Evolutionary conservation across 92 coral and sea anemone genomes (phyloP).

Genomic region (Phymanthus crucifer): DNA sequence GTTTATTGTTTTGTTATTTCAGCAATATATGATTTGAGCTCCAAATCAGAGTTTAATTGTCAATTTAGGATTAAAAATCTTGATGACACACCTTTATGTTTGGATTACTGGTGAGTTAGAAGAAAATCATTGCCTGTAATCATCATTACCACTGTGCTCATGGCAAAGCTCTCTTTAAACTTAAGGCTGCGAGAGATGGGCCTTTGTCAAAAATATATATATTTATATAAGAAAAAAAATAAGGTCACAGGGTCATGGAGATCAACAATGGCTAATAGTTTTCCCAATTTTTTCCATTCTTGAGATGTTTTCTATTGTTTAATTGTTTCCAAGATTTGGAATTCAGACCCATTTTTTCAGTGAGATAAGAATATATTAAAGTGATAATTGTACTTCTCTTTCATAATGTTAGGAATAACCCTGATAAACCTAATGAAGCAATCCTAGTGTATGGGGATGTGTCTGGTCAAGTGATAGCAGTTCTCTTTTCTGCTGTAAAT

Average conservation of each 20-base stretch:
- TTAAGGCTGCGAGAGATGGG: no score
- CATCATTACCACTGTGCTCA: neutral
- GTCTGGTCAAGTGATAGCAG: slow-evolving; percentile 86
- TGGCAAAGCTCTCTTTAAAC: no score
- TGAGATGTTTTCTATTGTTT: no score
- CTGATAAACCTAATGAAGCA: slow-evolving; percentile 84
- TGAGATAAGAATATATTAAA: no score
- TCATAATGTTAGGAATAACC: slow-evolving; percentile 99
- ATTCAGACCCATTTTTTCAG: no score
- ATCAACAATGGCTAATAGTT: no score
- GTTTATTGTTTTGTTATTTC: slow-evolving; percentile 14
- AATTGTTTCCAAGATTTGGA: no score
- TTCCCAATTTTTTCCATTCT: no score
- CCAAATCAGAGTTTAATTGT: slow-evolving; percentile 97
- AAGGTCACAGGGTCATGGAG: no score
- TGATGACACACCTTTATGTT: slow-evolving; percentile 87
- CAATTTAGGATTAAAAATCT: slow-evolving; percentile 93
- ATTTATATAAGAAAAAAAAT: no score
- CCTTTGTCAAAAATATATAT: no score
- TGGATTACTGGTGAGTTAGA: slow-evolving; percentile 84
- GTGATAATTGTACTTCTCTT: no score
- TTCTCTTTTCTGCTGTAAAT: slow-evolving; percentile 88
- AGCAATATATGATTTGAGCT: slow-evolving; percentile 96
- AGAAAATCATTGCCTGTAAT: neutral
- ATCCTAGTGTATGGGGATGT: slow-evolving; percentile 96